Evolutionary conservation across 2,113 vertebrate species (phyloP).

Genomic region (Cebidichthys violaceus): DNA sequence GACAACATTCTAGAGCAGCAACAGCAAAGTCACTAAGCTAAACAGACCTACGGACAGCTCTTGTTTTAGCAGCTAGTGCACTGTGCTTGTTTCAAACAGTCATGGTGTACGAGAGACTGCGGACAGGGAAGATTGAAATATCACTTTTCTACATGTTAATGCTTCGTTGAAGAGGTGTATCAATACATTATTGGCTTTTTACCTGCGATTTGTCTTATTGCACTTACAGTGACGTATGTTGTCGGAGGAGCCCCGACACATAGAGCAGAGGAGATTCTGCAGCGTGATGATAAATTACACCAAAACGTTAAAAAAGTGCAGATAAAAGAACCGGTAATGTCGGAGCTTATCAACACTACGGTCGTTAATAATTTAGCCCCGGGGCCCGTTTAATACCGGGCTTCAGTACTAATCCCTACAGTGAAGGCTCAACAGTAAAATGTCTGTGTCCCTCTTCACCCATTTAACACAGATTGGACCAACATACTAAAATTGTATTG

Average conservation of each 20-base stretch:
- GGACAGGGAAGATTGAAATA: neutral
- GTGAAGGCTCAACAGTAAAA: constrained; percentile 21
- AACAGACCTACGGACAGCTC: neutral
- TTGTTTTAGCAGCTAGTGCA: neutral
- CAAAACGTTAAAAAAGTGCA: neutral
- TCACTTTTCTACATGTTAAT: neutral
- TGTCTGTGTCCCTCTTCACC: constrained; percentile 7
- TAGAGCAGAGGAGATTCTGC: neutral
- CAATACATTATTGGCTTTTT: neutral
- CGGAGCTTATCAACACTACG: neutral
- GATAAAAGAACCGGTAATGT: neutral
- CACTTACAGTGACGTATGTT: neutral
- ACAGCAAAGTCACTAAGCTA: neutral
- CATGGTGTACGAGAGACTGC: neutral
- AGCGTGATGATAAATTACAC: neutral
- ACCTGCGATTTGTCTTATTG: neutral
- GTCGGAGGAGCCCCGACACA: neutral
- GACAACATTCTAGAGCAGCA: neutral
- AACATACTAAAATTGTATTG: neutral
- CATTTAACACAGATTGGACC: constrained; percentile 16
- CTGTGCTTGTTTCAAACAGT: neutral
- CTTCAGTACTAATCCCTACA: neutral
- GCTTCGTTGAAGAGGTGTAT: neutral
- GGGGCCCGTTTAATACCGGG: neutral
- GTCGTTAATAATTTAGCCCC: neutral